Conservation (phyloP, 2,888 invertebrate genomes). For the Pandemis cinnamomeana region DNA sequence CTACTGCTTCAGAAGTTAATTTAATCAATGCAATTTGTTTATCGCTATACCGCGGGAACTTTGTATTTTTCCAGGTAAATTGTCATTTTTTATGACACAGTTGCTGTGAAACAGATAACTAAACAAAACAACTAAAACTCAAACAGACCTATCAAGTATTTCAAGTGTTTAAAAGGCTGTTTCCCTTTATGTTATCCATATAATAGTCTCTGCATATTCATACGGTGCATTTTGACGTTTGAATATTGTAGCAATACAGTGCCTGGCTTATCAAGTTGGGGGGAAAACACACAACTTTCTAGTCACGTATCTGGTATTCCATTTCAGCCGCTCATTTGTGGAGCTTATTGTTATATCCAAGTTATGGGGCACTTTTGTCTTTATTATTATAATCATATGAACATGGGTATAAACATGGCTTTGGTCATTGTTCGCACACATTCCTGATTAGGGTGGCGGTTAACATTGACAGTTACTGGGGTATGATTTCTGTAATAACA, state of each 20-base stretch:
- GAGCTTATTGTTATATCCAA: conserved; percentile 59
- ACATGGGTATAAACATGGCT: conserved; percentile 31
- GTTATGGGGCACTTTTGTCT: conserved; percentile 45
- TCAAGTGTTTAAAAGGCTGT: no score
- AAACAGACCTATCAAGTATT: no score
- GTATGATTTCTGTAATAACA: background rate
- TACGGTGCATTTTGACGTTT: conserved; percentile 17
- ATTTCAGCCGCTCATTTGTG: conserved; percentile 61
- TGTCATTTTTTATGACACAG: no score
- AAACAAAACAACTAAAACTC: no score
- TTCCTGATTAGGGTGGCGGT: conserved; percentile 3
- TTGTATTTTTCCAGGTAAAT: no score
- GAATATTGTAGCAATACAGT: conserved; percentile 46
- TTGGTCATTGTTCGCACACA: conserved; percentile 16
- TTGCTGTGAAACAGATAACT: no score
- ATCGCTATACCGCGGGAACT: no score
- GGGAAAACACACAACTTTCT: conserved; percentile 55
- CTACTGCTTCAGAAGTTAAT: no score
- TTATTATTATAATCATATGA: conserved; percentile 42
- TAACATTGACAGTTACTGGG: background rate
- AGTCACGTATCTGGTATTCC: conserved; percentile 63
- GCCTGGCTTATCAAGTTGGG: conserved; percentile 45
- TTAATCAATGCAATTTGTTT: no score
- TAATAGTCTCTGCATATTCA: background rate
- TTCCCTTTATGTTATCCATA: background rate